Conservation (phyloP, 1,140 invertebrate species). For the fruit fly (Drosophila melanogaster) region Release_6_plus_ISO1_MT NT_033779.5:11324001-11324500, state of each 20-base stretch:
- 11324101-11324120: too few species aligned
- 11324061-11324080: too few species aligned
- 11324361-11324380: constrained; percentile 32
- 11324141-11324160: too few species aligned
- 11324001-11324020: constrained; percentile 55
- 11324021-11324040: constrained; percentile 7
- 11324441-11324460: constrained; percentile 78
- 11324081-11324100: too few species aligned
- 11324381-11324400: constrained; percentile 8
- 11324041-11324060: background rate
- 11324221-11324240: constrained; percentile 27
- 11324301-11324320: constrained; percentile 76
- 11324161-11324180: background rate
- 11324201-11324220: constrained; percentile 28
- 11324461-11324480: constrained; percentile 78
- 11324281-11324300: constrained; percentile 68
- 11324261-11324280: constrained; percentile 69
- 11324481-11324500: constrained; percentile 64
- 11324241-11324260: constrained; percentile 25
- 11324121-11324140: too few species aligned
- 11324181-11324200: background rate
- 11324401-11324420: constrained; percentile 28
- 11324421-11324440: constrained; percentile 71
- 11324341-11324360: constrained; percentile 74
- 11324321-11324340: constrained; percentile 61